A percentile compares a stretch with the other conserved stretches of the same genome.
Conservation (phyloP, 2,888 invertebrate species). For the Stomorhina lunata region DNA sequence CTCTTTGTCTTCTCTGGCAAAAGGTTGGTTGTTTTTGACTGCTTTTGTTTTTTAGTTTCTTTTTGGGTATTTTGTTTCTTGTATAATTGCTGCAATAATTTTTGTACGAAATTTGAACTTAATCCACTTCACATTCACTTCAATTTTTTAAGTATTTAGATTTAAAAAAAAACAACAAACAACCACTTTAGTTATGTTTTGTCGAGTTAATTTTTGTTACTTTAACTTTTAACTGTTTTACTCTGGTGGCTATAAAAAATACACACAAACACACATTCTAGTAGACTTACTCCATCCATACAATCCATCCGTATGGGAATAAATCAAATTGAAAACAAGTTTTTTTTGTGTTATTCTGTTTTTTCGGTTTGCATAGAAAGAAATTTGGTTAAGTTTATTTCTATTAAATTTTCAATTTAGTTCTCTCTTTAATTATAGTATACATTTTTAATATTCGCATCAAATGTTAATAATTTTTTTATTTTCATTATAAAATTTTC, state of each 20-base stretch:
- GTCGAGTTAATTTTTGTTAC: too few species aligned
- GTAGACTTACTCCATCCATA: too few species aligned
- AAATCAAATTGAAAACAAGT: constrained; percentile 51
- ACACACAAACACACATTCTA: not conserved
- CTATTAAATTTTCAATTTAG: too few species aligned
- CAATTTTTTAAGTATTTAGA: constrained; percentile 20
- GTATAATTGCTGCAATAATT: constrained; percentile 10
- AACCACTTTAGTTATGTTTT: constrained; percentile 32
- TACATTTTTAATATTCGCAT: constrained; percentile 28
- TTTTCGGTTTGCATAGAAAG: constrained; percentile 24
- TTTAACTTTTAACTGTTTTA: constrained; percentile 7
- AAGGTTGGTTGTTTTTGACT: constrained; percentile 16
- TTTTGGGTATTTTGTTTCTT: not conserved
- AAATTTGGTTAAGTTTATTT: constrained; percentile 34
- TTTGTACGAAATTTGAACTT: constrained; percentile 43
- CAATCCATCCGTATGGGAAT: not conserved
- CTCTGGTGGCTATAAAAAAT: not conserved
- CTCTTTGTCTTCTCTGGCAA: constrained; percentile 2
- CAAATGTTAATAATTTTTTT: constrained; percentile 3
- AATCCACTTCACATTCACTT: constrained; percentile 52
- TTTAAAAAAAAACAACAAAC: not conserved
- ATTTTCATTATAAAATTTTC: not conserved
- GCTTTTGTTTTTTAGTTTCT: constrained; percentile 8
- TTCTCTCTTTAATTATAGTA: constrained; percentile 25
- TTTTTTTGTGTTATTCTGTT: constrained; percentile 30